Evolutionary conservation across 2,113 vertebrate genomes (phyloP).

Genomic region (Pterocles orientalis): DNA sequence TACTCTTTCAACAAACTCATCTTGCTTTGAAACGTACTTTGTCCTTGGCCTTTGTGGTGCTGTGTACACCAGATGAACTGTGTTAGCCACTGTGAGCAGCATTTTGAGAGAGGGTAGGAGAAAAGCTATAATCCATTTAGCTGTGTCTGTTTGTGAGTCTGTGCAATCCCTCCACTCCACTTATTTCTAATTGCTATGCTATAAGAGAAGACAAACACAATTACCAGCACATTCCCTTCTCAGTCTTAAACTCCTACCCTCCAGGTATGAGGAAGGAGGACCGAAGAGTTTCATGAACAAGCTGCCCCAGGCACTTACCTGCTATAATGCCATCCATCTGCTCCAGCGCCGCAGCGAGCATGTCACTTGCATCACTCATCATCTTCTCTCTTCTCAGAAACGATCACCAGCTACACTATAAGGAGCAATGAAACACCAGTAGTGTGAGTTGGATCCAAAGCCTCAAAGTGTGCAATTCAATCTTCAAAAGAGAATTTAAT

Average conservation of each 20-base stretch:
- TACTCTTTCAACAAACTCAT: not conserved
- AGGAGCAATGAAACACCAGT: not conserved
- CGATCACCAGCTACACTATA: slow-evolving; percentile 36
- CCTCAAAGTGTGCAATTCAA: not conserved
- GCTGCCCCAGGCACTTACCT: slow-evolving; percentile 74
- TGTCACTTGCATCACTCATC: slow-evolving; percentile 99
- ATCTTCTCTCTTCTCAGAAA: slow-evolving; percentile 75
- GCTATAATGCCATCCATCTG: slow-evolving; percentile 99
- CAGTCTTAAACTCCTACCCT: not conserved
- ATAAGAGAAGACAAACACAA: not conserved
- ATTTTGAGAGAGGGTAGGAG: not conserved
- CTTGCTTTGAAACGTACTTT: not conserved
- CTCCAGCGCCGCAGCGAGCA: slow-evolving; percentile 96
- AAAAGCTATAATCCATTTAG: not conserved
- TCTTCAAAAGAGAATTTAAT: not conserved
- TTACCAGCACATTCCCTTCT: not conserved
- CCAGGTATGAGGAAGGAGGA: not conserved
- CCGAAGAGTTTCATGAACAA: not conserved
- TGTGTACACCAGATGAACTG: not conserved
- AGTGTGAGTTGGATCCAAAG: not conserved
- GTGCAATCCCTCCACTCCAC: not conserved
- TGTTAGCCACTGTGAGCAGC: not conserved
- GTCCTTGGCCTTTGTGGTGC: not conserved
- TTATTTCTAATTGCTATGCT: not conserved
- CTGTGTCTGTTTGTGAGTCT: not conserved